Evolutionary conservation across 1,140 invertebrate species (phyloP), one percentile per base, ranked within the genome.

Genomic region (Caerostris darwini): DNA sequence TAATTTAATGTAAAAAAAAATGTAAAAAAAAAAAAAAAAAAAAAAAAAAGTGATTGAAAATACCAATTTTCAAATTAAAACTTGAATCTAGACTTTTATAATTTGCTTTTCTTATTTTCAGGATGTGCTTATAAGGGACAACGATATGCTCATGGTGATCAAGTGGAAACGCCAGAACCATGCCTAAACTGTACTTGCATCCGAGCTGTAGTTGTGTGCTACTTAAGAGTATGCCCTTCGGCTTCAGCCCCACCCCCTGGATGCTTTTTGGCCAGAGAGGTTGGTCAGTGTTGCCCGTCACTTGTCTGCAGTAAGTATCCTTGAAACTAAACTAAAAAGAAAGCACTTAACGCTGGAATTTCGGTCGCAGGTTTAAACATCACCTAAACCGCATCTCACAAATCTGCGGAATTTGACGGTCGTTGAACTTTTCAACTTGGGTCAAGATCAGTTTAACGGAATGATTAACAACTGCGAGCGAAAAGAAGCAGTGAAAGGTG

Each of bases 121-220:
- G 96, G 95, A 8, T 96, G 96, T 88, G 94, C 94, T 2, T 96
- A 96, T 95, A 95, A 95, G 59, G 95, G 95, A 4, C 64, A 94
- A 54, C 81, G 92, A 7, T 96, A 95, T 71, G 67, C 54, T 4
- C 94, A 95, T 58, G 96, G 95, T 17, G 95, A 95, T 17, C 71
- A 94, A 50, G 97, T 98, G 92, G 95, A 96, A 92, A 98, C 97
- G 82, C 96, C 97, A 59, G 97, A 98, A 95, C 97, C 98, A 14
- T 98, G 98, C 95, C 96, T 98, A 57, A 97, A 97, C 94, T 98
- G 98, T 96, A 97, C 97, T 93, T 98, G 98, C 96, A 96, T 96
- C 53, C 97, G 97, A 4, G 97, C 97, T 88, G 97, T 97, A 12
- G 96, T 98, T 58, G 96, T 98, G 64, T 98, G 98, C 96, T 97